phyloP scores from a whole-genome alignment of 2,888 invertebrate genomes.

The Cremastobaeus sp. region DNA sequence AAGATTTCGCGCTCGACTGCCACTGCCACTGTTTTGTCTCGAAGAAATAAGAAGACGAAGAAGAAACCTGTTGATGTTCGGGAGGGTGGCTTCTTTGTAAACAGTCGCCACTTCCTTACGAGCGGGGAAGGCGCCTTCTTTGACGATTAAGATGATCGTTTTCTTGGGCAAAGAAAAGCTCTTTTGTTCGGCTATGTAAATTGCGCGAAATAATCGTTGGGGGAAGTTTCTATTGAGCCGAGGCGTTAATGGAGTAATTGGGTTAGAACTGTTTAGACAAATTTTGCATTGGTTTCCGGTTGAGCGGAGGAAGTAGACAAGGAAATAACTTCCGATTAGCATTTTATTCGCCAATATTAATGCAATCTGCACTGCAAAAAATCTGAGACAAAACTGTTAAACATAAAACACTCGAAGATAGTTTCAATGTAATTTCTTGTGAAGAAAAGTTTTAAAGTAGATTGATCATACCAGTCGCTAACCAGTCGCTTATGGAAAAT shows the following conservation, averaged over 20 bases:
- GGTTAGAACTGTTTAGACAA: too few relatives aligned
- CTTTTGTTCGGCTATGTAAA: constrained; percentile 36
- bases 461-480: too few relatives aligned
- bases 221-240: constrained; percentile 4
- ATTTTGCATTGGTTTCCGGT: too few relatives aligned
- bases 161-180: constrained; percentile 2
- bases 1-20: constrained; percentile 70
- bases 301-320: too few relatives aligned
- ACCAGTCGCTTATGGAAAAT: too few relatives aligned
- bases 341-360: too few relatives aligned
- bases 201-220: constrained; percentile 28
- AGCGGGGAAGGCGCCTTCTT: constrained; percentile 30
- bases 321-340: too few relatives aligned
- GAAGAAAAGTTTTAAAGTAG: too few relatives aligned
- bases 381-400: too few relatives aligned
- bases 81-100: constrained; percentile 47
- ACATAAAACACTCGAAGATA: too few relatives aligned
- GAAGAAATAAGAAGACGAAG: constrained; percentile 58
- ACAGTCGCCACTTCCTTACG: constrained; percentile 30
- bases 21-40: constrained; percentile 41
- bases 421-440: too few relatives aligned
- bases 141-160: constrained; percentile 50
- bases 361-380: too few relatives aligned
- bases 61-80: constrained; percentile 72
- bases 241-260: constrained; percentile 11